phyloP scores from a whole-genome alignment of 2,113 vertebrate species.

The Erythrocercus mccallii region DNA sequence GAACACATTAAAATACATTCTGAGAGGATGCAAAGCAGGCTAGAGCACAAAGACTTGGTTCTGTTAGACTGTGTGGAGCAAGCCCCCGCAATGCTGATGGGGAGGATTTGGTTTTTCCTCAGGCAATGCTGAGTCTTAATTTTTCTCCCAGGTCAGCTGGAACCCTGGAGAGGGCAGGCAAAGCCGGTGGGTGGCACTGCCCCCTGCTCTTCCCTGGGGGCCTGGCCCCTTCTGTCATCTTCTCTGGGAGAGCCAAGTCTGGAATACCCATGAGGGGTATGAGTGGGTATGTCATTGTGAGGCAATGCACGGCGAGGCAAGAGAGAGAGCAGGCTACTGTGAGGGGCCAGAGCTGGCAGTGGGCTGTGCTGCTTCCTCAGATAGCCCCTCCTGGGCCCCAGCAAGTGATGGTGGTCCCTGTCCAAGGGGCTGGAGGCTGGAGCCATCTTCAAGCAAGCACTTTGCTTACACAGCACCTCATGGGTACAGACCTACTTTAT shows the following conservation, averaged over 20 bases:
- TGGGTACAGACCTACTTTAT: neutral
- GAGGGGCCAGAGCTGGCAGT: neutral
- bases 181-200: neutral
- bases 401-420: neutral
- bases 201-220: neutral
- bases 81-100: neutral
- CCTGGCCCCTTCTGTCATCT: neutral
- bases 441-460: neutral
- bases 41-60: neutral
- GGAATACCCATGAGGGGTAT: fast-evolving
- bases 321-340: neutral
- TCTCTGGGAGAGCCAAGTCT: fast-evolving
- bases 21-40: neutral
- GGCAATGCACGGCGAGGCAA: neutral
- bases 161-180: neutral
- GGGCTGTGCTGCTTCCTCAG: neutral
- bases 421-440: neutral
- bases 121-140: neutral
- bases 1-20: neutral
- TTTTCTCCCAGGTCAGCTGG: neutral
- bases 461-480: fast-evolving
- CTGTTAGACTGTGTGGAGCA: neutral
- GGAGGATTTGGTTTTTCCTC: neutral
- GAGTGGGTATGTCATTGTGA: neutral
- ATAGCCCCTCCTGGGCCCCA: fast-evolving